Percentiles rank a stretch among this genome's conserved stretches.
Conservation (phyloP, 2,888 invertebrate species). For the Pimpla rufipes region DNA sequence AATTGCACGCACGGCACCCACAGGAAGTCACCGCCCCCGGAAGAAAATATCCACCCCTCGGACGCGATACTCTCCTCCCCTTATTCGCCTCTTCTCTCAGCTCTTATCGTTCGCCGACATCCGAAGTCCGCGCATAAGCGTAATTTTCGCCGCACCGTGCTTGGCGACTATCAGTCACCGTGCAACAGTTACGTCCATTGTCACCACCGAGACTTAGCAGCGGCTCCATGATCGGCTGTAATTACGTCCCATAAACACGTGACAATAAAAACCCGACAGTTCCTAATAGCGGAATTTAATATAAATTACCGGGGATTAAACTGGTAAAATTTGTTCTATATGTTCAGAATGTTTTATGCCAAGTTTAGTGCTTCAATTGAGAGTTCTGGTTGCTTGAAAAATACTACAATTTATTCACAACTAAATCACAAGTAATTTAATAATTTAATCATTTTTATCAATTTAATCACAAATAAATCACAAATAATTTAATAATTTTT, state of each 20-base stretch:
- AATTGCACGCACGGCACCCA: slow-evolving; percentile 55
- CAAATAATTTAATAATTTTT: too few relatives aligned
- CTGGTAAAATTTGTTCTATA: too few relatives aligned
- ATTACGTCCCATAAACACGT: not conserved
- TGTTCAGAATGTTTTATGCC: too few relatives aligned
- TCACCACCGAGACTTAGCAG: not conserved
- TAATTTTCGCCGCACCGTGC: not conserved
- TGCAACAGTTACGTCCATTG: too few relatives aligned
- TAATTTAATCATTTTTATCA: too few relatives aligned
- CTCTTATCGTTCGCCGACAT: slow-evolving; percentile 24
- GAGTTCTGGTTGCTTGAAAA: too few relatives aligned
- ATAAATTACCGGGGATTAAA: too few relatives aligned
- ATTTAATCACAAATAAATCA: too few relatives aligned
- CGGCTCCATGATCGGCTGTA: not conserved
- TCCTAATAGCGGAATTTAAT: not conserved
- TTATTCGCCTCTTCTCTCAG: slow-evolving; percentile 41
- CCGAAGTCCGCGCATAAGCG: not conserved
- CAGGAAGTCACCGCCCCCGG: slow-evolving; percentile 74
- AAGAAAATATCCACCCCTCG: slow-evolving; percentile 69
- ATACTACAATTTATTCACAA: too few relatives aligned
- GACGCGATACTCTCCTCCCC: slow-evolving; percentile 63
- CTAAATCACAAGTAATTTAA: too few relatives aligned
- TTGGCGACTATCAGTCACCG: not conserved
- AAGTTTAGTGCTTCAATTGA: too few relatives aligned
- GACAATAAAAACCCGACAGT: not conserved